Evolutionary conservation across 1,140 invertebrate species (phyloP).

Genomic region (Teleopsis dalmanni): DNA sequence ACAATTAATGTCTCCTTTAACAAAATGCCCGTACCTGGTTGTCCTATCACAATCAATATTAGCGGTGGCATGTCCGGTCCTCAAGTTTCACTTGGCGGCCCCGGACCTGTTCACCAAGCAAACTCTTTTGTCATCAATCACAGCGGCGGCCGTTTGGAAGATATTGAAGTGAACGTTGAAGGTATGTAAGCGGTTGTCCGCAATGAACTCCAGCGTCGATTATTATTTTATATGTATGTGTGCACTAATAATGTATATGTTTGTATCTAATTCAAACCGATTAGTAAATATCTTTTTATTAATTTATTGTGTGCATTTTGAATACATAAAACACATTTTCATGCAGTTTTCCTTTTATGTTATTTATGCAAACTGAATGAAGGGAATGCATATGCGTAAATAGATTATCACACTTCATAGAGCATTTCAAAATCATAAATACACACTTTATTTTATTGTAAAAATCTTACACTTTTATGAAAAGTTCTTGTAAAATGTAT

Average conservation of each 20-base stretch:
- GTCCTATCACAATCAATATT: constrained; percentile 68
- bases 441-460: too few species aligned
- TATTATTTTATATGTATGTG: constrained; percentile 7
- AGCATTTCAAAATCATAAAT: too few species aligned
- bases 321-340: not conserved
- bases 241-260: constrained; percentile 6
- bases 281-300: not conserved
- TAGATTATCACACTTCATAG: too few species aligned
- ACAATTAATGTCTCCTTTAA: constrained; percentile 96
- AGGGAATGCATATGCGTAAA: too few species aligned
- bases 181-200: constrained; percentile 50
- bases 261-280: too few species aligned
- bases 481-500: too few species aligned
- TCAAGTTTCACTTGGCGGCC: constrained; percentile 61
- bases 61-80: constrained; percentile 64
- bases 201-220: not conserved
- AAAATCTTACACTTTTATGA: too few species aligned
- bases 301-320: not conserved
- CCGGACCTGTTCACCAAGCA: constrained; percentile 56
- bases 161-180: constrained; percentile 91
- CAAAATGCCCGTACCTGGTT: constrained; percentile 74
- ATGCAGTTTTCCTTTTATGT: not conserved
- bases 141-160: constrained; percentile 76
- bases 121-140: constrained; percentile 60
- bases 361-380: too few species aligned